These are phyloP conservation scores for Lasiurus cinereus DNA, from an alignment of 2,113 vertebrate species.

Conservation along the genomic window DNA sequence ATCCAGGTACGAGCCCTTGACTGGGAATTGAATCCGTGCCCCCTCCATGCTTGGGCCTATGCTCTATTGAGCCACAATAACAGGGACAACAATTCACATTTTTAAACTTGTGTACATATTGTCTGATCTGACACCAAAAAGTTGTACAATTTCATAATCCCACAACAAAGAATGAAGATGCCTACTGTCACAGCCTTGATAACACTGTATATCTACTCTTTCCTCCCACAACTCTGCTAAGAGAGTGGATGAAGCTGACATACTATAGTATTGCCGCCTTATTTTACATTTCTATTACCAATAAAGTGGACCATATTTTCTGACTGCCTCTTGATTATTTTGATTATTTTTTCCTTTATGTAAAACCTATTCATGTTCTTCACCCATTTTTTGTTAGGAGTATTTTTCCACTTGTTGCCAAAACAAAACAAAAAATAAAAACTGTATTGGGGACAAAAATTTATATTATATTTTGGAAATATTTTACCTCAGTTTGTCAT, in stretches of 20 bases:
- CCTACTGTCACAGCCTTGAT: background rate
- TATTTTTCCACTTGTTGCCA: background rate
- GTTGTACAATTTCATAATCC: background rate
- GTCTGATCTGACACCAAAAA: background rate
- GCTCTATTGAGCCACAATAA: too few relatives aligned
- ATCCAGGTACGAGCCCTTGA: too few relatives aligned
- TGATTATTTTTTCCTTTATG: background rate
- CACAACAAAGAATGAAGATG: background rate
- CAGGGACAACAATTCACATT: background rate
- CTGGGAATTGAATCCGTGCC: too few relatives aligned
- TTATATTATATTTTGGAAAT: background rate
- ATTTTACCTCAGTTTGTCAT: background rate
- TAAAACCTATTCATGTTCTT: background rate
- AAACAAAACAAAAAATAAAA: background rate
- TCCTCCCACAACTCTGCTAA: background rate
- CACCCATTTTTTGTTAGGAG: background rate
- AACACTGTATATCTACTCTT: background rate
- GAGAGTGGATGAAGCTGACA: background rate
- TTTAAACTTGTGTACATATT: background rate
- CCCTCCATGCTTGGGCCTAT: too few relatives aligned
- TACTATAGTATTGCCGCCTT: background rate
- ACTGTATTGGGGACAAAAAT: slow-evolving; percentile 7
- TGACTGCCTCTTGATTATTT: background rate
- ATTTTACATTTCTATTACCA: slow-evolving; percentile 30
- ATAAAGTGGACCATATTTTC: background rate